phyloP scores from a whole-genome alignment of 2,113 vertebrate species.

The Aythya baeri region DNA sequence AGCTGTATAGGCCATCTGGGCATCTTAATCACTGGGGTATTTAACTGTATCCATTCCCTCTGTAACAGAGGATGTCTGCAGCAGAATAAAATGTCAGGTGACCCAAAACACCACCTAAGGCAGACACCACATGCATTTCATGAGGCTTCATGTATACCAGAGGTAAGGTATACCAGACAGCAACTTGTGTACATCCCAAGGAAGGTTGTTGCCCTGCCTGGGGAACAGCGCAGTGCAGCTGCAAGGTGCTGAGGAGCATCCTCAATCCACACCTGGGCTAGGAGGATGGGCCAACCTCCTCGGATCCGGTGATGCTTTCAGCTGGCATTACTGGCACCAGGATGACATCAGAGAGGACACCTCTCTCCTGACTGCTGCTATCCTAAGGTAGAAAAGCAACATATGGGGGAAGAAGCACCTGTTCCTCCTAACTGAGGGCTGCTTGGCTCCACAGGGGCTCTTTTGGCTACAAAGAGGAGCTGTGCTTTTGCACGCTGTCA shows the following conservation, averaged over 20 bases:
- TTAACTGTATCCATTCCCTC: fast-evolving
- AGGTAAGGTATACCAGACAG: background rate
- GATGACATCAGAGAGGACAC: fast-evolving
- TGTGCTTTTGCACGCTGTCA: background rate
- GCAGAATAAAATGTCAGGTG: background rate
- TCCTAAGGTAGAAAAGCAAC: background rate
- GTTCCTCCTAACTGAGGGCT: background rate
- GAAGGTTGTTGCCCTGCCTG: background rate
- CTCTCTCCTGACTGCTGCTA: fast-evolving
- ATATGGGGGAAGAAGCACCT: background rate
- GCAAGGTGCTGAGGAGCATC: background rate
- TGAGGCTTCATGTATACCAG: background rate
- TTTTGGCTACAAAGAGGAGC: background rate
- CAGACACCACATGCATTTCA: background rate
- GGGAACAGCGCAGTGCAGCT: fast-evolving
- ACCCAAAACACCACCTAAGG: background rate
- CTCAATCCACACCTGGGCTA: fast-evolving
- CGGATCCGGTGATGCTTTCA: fast-evolving
- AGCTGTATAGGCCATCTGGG: background rate
- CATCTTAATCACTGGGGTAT: background rate
- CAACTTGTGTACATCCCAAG: background rate
- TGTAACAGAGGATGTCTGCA: background rate
- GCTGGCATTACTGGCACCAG: background rate
- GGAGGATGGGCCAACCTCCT: background rate
- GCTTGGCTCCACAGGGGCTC: background rate